phyloP scores from a whole-genome alignment of 2,113 vertebrate species.

The Cygnus buccinator region DNA sequence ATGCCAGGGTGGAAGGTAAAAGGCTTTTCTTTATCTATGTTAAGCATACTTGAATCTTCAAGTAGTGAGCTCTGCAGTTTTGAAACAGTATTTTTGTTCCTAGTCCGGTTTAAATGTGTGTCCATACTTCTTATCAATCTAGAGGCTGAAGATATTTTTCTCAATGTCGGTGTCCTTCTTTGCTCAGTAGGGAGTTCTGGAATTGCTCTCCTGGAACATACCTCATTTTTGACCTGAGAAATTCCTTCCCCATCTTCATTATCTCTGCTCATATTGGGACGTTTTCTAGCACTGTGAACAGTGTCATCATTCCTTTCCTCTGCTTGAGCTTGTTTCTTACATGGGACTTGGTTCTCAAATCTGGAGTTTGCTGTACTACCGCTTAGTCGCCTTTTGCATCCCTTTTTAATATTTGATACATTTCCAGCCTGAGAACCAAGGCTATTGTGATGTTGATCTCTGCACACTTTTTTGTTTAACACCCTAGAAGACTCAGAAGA shows the following conservation, averaged over 20 bases:
- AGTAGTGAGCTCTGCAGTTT: background rate
- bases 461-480: constrained; percentile 22
- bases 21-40: background rate
- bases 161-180: constrained; percentile 16
- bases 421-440: constrained; percentile 9
- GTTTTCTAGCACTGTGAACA: constrained; percentile 47
- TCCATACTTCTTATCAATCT: constrained; percentile 7
- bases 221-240: constrained; percentile 6
- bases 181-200: constrained; percentile 20
- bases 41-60: background rate
- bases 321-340: background rate
- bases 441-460: background rate
- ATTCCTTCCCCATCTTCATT: background rate
- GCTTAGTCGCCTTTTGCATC: constrained; percentile 31
- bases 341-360: background rate
- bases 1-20: background rate
- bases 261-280: constrained; percentile 1
- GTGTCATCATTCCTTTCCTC: background rate
- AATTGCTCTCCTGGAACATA: background rate
- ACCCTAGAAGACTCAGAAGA: constrained; percentile 1
- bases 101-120: background rate
- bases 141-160: background rate
- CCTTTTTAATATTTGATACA: constrained; percentile 32
- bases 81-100: background rate
- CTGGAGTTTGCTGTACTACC: constrained; percentile 6